Evolutionary conservation across 1,140 invertebrate species (phyloP).

Genomic region (Drosophila mojavensis): DNA sequence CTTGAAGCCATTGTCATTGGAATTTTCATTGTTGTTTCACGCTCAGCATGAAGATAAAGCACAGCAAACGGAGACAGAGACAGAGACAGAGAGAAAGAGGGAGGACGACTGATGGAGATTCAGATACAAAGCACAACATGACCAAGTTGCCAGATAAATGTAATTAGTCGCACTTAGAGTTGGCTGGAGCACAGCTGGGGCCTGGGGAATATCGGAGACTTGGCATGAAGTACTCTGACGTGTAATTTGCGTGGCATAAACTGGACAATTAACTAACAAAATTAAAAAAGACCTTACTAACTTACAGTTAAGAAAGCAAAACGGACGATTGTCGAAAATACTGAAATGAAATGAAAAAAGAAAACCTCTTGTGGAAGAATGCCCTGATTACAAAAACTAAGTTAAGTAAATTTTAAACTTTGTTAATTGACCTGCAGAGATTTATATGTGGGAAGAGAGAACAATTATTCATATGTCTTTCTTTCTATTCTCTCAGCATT

Average conservation of each 20-base stretch:
- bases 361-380: too few species aligned
- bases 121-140: constrained; percentile 1
- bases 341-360: background rate
- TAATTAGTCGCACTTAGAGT: constrained; percentile 45
- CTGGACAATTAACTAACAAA: constrained; percentile 19
- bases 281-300: constrained; percentile 3
- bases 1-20: constrained; percentile 31
- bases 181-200: constrained; percentile 8
- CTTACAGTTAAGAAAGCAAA: too few species aligned
- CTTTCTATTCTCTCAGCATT: too few species aligned
- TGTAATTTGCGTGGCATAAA: constrained; percentile 13
- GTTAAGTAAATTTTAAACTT: too few species aligned
- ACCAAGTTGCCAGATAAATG: constrained; percentile 40
- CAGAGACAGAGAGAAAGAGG: constrained; percentile 2
- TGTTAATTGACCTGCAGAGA: too few species aligned
- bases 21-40: constrained; percentile 34
- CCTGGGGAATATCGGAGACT: background rate
- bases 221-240: background rate
- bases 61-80: background rate
- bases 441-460: too few species aligned
- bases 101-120: background rate
- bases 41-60: constrained; percentile 42
- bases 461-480: too few species aligned
- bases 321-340: background rate
- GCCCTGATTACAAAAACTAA: too few species aligned